Percentiles rank a stretch among this genome's conserved stretches.
Conservation (phyloP, 1,140 invertebrate species). For the Hylaeus anthracinus region DNA sequence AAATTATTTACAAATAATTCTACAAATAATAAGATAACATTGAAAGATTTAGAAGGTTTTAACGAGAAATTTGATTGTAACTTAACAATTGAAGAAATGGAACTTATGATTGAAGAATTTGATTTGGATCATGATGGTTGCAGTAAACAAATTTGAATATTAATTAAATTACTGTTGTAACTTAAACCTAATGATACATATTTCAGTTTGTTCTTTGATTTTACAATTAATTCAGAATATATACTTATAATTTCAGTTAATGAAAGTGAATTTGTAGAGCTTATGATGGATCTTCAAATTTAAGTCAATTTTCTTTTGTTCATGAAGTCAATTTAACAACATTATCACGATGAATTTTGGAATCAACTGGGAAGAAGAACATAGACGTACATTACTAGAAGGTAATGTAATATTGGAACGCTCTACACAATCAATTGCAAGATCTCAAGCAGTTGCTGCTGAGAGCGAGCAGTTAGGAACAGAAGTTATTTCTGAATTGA, state of each 20-base stretch:
- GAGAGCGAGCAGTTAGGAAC: constrained; percentile 91
- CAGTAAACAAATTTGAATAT: constrained; percentile 44
- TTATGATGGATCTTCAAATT: constrained; percentile 23
- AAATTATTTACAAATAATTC: constrained; percentile 53
- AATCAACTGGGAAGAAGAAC: constrained; percentile 80
- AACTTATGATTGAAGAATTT: constrained; percentile 65
- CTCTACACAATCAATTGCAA: constrained; percentile 84
- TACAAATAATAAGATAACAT: constrained; percentile 41
- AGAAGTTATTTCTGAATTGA: constrained; percentile 87
- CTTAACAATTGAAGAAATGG: constrained; percentile 59
- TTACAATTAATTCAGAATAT: constrained; percentile 5
- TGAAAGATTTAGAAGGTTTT: constrained; percentile 49
- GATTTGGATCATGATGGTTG: constrained; percentile 56
- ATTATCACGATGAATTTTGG: constrained; percentile 74
- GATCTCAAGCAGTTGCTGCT: constrained; percentile 87
- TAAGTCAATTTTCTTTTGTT: background rate
- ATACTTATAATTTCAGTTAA: constrained; percentile 50
- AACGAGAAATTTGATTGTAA: constrained; percentile 43
- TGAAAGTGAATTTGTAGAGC: constrained; percentile 55
- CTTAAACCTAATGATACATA: background rate
- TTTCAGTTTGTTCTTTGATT: background rate
- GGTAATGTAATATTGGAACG: constrained; percentile 83
- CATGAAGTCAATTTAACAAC: constrained; percentile 11
- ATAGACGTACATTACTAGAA: constrained; percentile 82
- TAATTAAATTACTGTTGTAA: background rate